Percentiles rank a stretch among this genome's conserved stretches.
Conservation (phyloP, 1,140 invertebrate species). For the Globodera rostochiensis region DNA sequence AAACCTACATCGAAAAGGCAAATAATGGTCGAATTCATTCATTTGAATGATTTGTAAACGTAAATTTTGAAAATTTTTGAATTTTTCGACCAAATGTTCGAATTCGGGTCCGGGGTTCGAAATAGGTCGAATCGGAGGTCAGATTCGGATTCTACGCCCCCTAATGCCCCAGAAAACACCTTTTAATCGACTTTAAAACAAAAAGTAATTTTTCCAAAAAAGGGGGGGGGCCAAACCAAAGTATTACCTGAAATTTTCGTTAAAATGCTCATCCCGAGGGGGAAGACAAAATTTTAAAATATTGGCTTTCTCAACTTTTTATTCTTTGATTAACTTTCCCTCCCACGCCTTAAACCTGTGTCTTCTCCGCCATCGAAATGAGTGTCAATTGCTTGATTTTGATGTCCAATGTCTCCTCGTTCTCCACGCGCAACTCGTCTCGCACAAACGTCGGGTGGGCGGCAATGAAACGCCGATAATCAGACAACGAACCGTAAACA, state of each 20-base stretch:
- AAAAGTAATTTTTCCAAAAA: no score
- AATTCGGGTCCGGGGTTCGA: no score
- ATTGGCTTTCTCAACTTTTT: background rate
- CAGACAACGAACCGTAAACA: slow-evolving; percentile 48
- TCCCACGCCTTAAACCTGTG: slow-evolving; percentile 37
- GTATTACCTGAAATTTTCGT: background rate
- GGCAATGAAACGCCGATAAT: slow-evolving; percentile 54
- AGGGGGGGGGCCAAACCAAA: no score
- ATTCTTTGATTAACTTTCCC: background rate
- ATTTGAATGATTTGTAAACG: no score
- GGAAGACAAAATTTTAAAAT: background rate
- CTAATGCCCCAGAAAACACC: no score
- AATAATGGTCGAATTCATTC: no score
- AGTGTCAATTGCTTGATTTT: slow-evolving; percentile 63
- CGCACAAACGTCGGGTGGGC: slow-evolving; percentile 57
- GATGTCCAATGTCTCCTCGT: slow-evolving; percentile 53
- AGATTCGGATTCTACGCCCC: no score
- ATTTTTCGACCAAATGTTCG: no score
- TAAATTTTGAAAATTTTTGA: no score
- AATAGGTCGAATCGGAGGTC: no score
- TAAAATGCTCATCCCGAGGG: background rate
- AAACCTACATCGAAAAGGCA: no score
- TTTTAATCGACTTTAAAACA: no score
- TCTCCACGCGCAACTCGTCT: slow-evolving; percentile 49
- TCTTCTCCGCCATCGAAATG: slow-evolving; percentile 60